Evolutionary conservation across 1,140 invertebrate species (phyloP).

Genomic region (Antheraea pernyi): DNA sequence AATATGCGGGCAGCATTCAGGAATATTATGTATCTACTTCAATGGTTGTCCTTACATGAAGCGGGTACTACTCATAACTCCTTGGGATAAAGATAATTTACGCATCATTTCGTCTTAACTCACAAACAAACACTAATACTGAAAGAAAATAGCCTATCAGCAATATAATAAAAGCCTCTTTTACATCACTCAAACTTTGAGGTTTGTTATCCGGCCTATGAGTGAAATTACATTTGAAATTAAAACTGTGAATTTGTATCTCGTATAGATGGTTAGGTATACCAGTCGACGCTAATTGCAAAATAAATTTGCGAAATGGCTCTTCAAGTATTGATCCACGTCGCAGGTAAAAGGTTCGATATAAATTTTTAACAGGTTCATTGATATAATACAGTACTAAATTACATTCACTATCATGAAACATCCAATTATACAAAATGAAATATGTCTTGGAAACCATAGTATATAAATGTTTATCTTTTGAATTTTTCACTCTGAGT

Average conservation of each 20-base stretch:
- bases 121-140: not conserved
- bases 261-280: not conserved
- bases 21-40: no score
- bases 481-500: slow-evolving; percentile 8
- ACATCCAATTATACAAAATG: not conserved
- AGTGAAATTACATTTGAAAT: not conserved
- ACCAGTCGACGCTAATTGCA: not conserved
- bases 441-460: slow-evolving; percentile 3
- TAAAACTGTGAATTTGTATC: not conserved
- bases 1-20: no score
- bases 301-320: slow-evolving; percentile 9
- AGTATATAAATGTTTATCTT: slow-evolving; percentile 8
- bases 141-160: not conserved
- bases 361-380: slow-evolving; percentile 10
- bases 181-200: slow-evolving; percentile 3
- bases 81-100: not conserved
- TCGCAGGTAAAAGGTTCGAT: slow-evolving; percentile 25
- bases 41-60: no score
- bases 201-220: not conserved
- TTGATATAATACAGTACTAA: slow-evolving; percentile 8
- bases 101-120: not conserved
- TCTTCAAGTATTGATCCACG: slow-evolving; percentile 19
- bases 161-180: slow-evolving; percentile 3
- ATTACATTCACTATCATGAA: slow-evolving; percentile 16
- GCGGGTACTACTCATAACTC: not conserved